phyloP scores from a whole-genome alignment of 2,888 invertebrate species.

The Acronicta alni region DNA sequence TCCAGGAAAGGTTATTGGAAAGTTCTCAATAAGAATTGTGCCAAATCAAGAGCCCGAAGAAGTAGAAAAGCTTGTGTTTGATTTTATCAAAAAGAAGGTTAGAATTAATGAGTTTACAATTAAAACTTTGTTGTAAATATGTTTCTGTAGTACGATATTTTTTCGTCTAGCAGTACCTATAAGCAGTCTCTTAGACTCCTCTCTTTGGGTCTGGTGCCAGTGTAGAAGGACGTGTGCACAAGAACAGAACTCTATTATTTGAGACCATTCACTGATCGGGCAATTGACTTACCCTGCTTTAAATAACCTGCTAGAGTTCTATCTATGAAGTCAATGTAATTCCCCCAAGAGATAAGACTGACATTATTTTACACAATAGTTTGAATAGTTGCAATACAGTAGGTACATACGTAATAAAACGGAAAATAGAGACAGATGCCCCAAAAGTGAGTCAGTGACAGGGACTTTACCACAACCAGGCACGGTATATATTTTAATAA shows the following conservation, averaged over 20 bases:
- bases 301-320: background rate
- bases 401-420: background rate
- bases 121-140: background rate
- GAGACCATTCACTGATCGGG: background rate
- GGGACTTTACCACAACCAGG: slow-evolving; percentile 4
- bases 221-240: background rate
- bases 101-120: slow-evolving; percentile 5
- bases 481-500: background rate
- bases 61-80: slow-evolving; percentile 94
- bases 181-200: too few relatives aligned
- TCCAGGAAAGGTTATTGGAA: slow-evolving; percentile 97
- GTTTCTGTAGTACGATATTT: too few relatives aligned
- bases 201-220: too few relatives aligned
- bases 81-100: slow-evolving; percentile 92
- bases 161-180: too few relatives aligned
- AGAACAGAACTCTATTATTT: background rate
- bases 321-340: slow-evolving; percentile 9
- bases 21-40: slow-evolving; percentile 99
- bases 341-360: slow-evolving; percentile 5
- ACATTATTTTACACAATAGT: slow-evolving; percentile 23
- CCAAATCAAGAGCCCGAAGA: slow-evolving; percentile 96
- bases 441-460: slow-evolving; percentile 9
- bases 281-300: background rate
- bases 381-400: slow-evolving; percentile 6
- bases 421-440: background rate